phyloP scores from a whole-genome alignment of 1,140 invertebrate species.

The Drosophila mayri region DNA sequence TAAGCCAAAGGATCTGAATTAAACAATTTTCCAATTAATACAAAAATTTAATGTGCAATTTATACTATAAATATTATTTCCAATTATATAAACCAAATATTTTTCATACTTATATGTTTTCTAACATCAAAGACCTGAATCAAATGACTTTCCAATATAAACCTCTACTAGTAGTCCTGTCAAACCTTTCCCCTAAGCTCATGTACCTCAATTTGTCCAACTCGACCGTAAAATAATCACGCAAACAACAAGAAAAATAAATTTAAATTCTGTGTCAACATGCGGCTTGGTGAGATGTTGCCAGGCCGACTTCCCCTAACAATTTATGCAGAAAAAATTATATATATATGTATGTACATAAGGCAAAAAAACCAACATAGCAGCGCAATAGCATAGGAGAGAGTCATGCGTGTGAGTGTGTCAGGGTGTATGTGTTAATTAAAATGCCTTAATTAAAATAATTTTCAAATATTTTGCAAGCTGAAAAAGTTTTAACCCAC shows the following conservation, averaged over 20 bases:
- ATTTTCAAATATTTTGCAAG: slow-evolving; percentile 68
- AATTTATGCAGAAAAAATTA: slow-evolving; percentile 64
- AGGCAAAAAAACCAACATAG: slow-evolving; percentile 19
- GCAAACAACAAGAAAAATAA: slow-evolving; percentile 71
- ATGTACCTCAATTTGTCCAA: slow-evolving; percentile 28
- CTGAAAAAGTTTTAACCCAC: slow-evolving; percentile 41
- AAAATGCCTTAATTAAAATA: slow-evolving; percentile 80
- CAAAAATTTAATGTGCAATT: no score
- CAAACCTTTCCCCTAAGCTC: slow-evolving; percentile 3
- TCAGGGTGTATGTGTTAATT: slow-evolving; percentile 67
- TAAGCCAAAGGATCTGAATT: no score
- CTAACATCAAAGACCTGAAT: background rate
- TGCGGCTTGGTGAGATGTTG: slow-evolving; percentile 52
- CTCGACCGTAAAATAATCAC: slow-evolving; percentile 47
- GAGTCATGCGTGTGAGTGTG: slow-evolving; percentile 18
- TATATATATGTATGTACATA: background rate
- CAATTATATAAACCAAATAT: background rate
- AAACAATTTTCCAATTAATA: no score
- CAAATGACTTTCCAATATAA: background rate
- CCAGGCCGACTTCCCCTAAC: slow-evolving; percentile 28
- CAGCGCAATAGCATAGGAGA: slow-evolving; percentile 19
- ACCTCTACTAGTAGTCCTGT: no score
- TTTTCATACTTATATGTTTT: background rate
- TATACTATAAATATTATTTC: no score
- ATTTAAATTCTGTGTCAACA: slow-evolving; percentile 80